Percentiles rank a stretch among this genome's conserved stretches.
Conservation (phyloP, 2,888 invertebrate species). For the Euzetes globulus region DNA sequence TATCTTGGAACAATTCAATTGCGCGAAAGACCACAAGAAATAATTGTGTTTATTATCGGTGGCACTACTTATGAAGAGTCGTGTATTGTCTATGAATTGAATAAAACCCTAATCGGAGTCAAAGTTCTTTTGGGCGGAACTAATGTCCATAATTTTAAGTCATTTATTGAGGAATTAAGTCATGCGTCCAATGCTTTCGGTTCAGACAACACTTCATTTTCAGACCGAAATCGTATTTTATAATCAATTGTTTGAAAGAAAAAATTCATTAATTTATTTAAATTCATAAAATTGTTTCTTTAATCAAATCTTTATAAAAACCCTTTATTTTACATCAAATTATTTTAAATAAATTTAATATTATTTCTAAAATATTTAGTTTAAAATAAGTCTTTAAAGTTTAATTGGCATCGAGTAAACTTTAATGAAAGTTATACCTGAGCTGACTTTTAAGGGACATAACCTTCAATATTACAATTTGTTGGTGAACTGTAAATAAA, state of each 20-base stretch:
- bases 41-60: slow-evolving; percentile 93
- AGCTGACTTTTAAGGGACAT: no score
- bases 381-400: no score
- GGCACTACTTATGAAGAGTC: slow-evolving; percentile 96
- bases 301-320: no score
- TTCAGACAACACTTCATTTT: not conserved
- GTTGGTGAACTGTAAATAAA: no score
- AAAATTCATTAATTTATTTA: not conserved
- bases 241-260: not conserved
- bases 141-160: slow-evolving; percentile 66
- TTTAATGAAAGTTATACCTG: no score
- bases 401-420: no score
- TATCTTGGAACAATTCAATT: slow-evolving; percentile 58
- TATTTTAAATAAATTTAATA: no score
- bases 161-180: slow-evolving; percentile 37
- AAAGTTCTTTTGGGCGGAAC: slow-evolving; percentile 84
- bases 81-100: slow-evolving; percentile 69
- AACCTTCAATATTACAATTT: no score
- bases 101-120: slow-evolving; percentile 63
- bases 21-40: slow-evolving; percentile 66
- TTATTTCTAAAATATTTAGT: no score
- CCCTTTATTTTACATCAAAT: no score
- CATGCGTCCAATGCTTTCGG: slow-evolving; percentile 2
- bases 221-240: not conserved
- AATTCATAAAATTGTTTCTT: not conserved